Evolutionary conservation across 2,888 invertebrate genomes (phyloP).

Genomic region (Alsophila aescularia): DNA sequence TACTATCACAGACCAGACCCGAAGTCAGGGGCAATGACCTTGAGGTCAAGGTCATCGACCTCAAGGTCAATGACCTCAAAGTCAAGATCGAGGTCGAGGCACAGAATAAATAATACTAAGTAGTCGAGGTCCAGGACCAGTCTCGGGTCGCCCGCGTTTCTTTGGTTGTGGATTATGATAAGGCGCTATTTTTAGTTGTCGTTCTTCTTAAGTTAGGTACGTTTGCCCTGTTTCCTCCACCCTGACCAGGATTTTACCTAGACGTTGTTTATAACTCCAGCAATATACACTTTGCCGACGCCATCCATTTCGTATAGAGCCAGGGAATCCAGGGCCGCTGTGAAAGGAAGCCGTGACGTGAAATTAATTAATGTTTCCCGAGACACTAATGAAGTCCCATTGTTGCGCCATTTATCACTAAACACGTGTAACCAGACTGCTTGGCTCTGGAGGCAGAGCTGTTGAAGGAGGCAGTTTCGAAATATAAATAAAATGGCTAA

Average conservation of each 20-base stretch:
- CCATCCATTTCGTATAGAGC: conserved; percentile 13
- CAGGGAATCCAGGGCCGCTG: conserved; percentile 24
- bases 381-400: conserved; percentile 69
- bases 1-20: too few species aligned
- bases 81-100: too few species aligned
- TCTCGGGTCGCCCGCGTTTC: too few species aligned
- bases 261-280: neutral
- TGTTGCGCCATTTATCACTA: conserved; percentile 68
- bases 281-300: neutral
- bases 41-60: too few species aligned
- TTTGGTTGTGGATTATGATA: too few species aligned
- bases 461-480: conserved; percentile 20
- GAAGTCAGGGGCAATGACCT: too few species aligned
- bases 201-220: too few species aligned
- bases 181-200: too few species aligned
- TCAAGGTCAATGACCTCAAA: too few species aligned
- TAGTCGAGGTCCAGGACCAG: too few species aligned
- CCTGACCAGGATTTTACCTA: neutral
- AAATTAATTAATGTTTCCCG: conserved; percentile 67
- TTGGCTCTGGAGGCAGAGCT: neutral
- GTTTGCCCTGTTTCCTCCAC: too few species aligned
- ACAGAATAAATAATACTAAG: too few species aligned
- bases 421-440: conserved; percentile 59
- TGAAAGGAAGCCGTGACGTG: conserved; percentile 43
- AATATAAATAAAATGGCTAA: neutral